phyloP scores from a whole-genome alignment of 2,888 invertebrate genomes.

The Coelinius sp. region DNA sequence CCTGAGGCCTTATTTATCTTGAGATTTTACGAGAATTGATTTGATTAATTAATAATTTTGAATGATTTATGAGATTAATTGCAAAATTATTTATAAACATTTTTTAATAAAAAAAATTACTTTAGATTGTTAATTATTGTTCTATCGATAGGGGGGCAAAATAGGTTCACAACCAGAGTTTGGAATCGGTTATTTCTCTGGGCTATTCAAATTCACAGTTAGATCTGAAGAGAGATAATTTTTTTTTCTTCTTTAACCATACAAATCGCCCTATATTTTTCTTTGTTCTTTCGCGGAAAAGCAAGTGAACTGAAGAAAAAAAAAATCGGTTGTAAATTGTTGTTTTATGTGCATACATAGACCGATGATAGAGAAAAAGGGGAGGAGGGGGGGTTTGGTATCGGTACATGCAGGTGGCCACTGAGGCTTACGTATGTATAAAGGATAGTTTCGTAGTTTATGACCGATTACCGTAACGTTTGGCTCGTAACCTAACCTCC shows the following conservation, averaged over 20 bases:
- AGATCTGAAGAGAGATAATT: neutral
- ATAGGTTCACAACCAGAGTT: neutral
- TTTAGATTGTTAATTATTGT: too few relatives aligned
- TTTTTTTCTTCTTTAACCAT: neutral
- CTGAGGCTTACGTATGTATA: constrained; percentile 1
- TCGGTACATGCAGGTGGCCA: constrained; percentile 26
- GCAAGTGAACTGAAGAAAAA: neutral
- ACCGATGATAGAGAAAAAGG: neutral
- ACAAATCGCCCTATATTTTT: neutral
- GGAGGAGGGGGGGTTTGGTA: neutral
- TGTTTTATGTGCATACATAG: constrained; percentile 11
- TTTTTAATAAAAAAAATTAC: too few relatives aligned
- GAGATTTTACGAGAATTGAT: too few relatives aligned
- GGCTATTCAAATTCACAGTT: neutral
- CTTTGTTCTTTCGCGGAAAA: neutral
- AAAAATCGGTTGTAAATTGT: constrained; percentile 15
- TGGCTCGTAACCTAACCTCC: constrained; percentile 52
- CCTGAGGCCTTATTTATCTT: too few relatives aligned
- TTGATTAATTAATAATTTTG: too few relatives aligned
- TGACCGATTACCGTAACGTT: constrained; percentile 59
- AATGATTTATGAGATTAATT: too few relatives aligned
- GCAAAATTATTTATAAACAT: too few relatives aligned
- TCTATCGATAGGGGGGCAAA: too few relatives aligned
- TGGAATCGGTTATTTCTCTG: neutral
- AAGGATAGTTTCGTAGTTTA: constrained; percentile 60